phyloP scores from a whole-genome alignment of 2,797 vertebrate genomes.

The Helarctos malayanus region DNA sequence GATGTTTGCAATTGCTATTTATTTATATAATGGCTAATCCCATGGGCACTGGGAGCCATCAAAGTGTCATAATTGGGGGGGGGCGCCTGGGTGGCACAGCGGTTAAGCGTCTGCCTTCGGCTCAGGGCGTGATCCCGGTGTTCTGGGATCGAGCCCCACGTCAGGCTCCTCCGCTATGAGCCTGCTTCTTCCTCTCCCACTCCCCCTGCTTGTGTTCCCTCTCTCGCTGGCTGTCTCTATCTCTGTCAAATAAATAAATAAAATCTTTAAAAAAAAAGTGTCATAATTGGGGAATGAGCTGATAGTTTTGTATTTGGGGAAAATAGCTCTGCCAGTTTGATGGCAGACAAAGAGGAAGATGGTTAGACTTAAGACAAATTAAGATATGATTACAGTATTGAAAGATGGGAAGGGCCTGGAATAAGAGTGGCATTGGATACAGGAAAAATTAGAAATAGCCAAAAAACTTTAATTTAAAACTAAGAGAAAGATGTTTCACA shows the following conservation, averaged over 20 bases:
- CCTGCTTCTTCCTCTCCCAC: too few species aligned
- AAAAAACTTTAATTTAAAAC: not conserved
- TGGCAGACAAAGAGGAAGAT: not conserved
- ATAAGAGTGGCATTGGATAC: not conserved
- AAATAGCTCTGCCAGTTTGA: not conserved
- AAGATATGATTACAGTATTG: not conserved
- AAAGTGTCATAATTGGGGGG: not conserved
- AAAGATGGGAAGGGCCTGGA: not conserved
- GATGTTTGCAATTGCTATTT: not conserved
- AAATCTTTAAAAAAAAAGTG: not conserved
- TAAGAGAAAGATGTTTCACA: not conserved
- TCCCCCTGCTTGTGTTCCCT: too few species aligned
- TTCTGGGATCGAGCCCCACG: too few species aligned
- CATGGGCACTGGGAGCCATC: not conserved
- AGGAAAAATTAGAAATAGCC: not conserved
- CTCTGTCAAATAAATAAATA: too few species aligned
- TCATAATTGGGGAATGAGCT: not conserved
- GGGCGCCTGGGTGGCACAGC: too few species aligned
- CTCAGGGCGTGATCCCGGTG: too few species aligned
- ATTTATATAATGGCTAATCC: not conserved
- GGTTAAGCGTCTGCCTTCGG: too few species aligned
- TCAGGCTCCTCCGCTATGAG: too few species aligned
- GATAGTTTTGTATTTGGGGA: not conserved
- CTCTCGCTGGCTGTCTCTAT: too few species aligned
- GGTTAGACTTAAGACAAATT: constrained; percentile 12